Evolutionary conservation across 2,113 vertebrate genomes (phyloP), one percentile per base, ranked within the genome.

Genomic region (Turnix velox): DNA sequence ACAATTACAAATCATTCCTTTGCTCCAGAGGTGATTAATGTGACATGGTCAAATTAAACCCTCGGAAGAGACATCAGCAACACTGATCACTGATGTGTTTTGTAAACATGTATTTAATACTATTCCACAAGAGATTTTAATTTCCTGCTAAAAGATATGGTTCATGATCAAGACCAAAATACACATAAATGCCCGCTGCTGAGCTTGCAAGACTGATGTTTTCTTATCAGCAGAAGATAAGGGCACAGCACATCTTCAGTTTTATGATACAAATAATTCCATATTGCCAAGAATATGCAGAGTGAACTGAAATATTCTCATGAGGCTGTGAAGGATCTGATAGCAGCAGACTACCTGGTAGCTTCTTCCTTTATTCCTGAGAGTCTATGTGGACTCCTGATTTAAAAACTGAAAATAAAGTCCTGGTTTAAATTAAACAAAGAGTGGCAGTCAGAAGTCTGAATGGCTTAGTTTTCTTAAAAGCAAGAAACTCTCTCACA

Each of bases 101-200:
- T 93, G 69, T 90, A 78, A 80, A 49, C 72, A 62, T 69, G 51
- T 66, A 42, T 92, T 95, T 95, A 83, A 95, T 93, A 89, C 72
- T 87, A 76, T 92, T 95, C 83, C 80, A 88, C 66, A 84, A 66
- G 73, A 92, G 83, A 93, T 90, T 96, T 95, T 96, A 93, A 97
- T 97, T 97, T 97, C 95, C 96, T 96, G 51, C 88, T 92, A 67
- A 92, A 92, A 93, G 77, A 76, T 86, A 43, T 9, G 17, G 80
- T 55, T 96, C 65, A 45, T 78, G 82, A 93, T 93, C 73, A 90
- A 91, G 96, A 65, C 33, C 4, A 18, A 92, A 65, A 93, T 90
- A 63, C 5, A 76, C 31, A 33, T 83, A 87, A 82, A 90, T 79
- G 51, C 40, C 91, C 59, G 67, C 45, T 82, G 82, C 55, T 74